A percentile compares a stretch with the other conserved stretches of the same genome.
Conservation (phyloP, 2,113 vertebrate genomes). For the Thalassarche chlororhynchos region DNA sequence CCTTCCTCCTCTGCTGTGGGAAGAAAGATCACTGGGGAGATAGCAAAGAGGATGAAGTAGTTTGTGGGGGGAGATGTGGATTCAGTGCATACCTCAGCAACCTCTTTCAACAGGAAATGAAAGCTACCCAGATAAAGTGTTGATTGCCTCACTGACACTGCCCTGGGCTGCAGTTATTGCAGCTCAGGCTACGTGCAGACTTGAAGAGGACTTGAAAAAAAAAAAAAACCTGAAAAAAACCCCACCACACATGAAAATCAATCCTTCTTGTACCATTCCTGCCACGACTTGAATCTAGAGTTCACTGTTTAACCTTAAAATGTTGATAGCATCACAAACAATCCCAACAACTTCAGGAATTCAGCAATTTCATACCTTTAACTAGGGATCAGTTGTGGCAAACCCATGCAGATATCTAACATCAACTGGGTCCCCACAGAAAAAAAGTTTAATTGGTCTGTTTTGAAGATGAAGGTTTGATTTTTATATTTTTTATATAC, state of each 20-base stretch:
- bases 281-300: slow-evolving; percentile 30
- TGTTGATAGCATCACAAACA: slow-evolving; percentile 31
- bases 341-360: slow-evolving; percentile 48
- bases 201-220: slow-evolving; percentile 24
- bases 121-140: slow-evolving; percentile 38
- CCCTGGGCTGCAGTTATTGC: slow-evolving; percentile 49
- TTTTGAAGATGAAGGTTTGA: not conserved
- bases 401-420: not conserved
- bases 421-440: not conserved
- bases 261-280: not conserved
- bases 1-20: slow-evolving; percentile 21
- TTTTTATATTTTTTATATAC: not conserved
- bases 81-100: slow-evolving; percentile 52
- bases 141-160: slow-evolving; percentile 50
- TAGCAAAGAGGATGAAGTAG: not conserved
- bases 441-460: not conserved
- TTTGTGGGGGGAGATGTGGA: not conserved
- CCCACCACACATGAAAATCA: slow-evolving; percentile 22
- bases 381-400: not conserved
- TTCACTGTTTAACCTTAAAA: slow-evolving; percentile 25
- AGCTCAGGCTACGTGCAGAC: slow-evolving; percentile 22
- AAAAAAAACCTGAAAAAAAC: not conserved
- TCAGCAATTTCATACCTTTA: not conserved
- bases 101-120: slow-evolving; percentile 55
- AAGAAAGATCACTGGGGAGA: slow-evolving; percentile 45